Conservation (phyloP, 2,888 invertebrate species). For the Brachyopa scutellaris region DNA sequence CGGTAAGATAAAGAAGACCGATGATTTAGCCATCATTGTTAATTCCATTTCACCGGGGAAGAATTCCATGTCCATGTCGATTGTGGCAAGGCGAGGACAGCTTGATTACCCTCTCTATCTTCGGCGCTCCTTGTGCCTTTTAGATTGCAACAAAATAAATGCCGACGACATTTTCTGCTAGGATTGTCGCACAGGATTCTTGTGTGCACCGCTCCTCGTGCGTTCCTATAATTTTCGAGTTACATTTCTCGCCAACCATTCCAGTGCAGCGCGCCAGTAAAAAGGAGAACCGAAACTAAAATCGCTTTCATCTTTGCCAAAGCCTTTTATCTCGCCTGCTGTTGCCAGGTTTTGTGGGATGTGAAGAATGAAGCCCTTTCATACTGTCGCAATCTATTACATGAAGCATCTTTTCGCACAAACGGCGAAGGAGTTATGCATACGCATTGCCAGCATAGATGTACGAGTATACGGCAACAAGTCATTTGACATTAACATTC, state of each 20-base stretch:
- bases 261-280: constrained; percentile 6
- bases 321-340: constrained; percentile 42
- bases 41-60: constrained; percentile 29
- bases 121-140: background rate
- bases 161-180: constrained; percentile 34
- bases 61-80: constrained; percentile 47
- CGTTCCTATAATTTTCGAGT: constrained; percentile 46
- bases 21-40: constrained; percentile 65
- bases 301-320: constrained; percentile 33
- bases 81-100: constrained; percentile 60
- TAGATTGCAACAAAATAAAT: constrained; percentile 38
- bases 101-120: constrained; percentile 59
- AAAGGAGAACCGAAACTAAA: constrained; percentile 20
- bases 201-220: constrained; percentile 26
- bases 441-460: constrained; percentile 31
- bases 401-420: constrained; percentile 13
- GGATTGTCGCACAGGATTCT: constrained; percentile 49
- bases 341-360: constrained; percentile 2
- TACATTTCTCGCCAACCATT: constrained; percentile 15
- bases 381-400: constrained; percentile 46
- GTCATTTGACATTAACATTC: constrained; percentile 69
- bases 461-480: constrained; percentile 53
- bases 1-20: constrained; percentile 44
- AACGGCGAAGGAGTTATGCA: background rate
- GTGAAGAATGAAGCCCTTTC: constrained; percentile 45